phyloP scores from a whole-genome alignment of 1,140 invertebrate genomes.

The Drosophila ironensis region DNA sequence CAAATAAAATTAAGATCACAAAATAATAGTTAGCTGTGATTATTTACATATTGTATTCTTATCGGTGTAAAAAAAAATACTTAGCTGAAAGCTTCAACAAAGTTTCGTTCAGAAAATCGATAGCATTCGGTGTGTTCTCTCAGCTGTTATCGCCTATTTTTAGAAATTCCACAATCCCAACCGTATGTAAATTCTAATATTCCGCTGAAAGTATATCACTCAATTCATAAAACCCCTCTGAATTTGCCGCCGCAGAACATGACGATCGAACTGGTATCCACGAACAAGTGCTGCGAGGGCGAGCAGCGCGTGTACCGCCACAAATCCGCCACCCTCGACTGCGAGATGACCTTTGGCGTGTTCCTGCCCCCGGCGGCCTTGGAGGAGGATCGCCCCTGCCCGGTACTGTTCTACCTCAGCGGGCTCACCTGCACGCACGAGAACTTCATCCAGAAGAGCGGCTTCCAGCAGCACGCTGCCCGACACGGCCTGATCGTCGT shows the following conservation, averaged over 20 bases:
- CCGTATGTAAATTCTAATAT: conserved; percentile 4
- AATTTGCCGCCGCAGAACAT: conserved; percentile 38
- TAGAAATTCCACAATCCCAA: background rate
- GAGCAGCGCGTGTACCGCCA: conserved; percentile 88
- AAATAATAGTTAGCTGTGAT: too few species aligned
- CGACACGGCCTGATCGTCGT: conserved; percentile 89
- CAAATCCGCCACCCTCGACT: conserved; percentile 90
- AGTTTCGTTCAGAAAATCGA: too few species aligned
- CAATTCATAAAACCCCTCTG: background rate
- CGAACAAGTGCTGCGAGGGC: conserved; percentile 62
- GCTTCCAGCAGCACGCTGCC: conserved; percentile 92
- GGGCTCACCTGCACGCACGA: conserved; percentile 97
- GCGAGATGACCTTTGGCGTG: conserved; percentile 96
- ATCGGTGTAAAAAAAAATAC: too few species aligned
- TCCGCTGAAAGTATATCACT: background rate
- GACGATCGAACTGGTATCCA: conserved; percentile 59
- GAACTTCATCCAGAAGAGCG: conserved; percentile 98
- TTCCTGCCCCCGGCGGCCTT: conserved; percentile 91
- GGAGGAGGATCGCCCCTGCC: conserved; percentile 86
- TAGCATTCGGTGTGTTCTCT: too few species aligned
- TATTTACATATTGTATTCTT: too few species aligned
- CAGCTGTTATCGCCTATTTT: conserved; percentile 33
- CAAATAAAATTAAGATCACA: too few species aligned
- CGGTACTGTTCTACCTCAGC: conserved; percentile 96
- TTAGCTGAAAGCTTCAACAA: too few species aligned